These are phyloP conservation scores for Gandaritis pyraliata DNA, from an alignment of 2,888 invertebrate genomes.

Conservation along the genomic window DNA sequence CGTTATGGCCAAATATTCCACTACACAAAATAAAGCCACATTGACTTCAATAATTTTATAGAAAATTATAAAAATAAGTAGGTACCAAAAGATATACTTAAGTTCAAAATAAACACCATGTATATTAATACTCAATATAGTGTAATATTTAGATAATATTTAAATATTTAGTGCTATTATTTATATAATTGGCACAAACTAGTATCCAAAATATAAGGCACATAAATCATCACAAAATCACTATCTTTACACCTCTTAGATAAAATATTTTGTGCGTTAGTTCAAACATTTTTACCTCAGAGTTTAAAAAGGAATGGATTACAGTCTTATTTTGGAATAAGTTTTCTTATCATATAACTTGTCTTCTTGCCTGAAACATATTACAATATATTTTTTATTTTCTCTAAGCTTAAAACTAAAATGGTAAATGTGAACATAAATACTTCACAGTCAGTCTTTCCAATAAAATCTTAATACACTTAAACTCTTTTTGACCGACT, in stretches of 20 bases:
- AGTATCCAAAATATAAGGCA: slow-evolving; percentile 73
- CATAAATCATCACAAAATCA: slow-evolving; percentile 63
- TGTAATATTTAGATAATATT: no score
- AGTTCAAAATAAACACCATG: slow-evolving; percentile 14
- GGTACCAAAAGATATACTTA: slow-evolving; percentile 16
- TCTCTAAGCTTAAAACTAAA: slow-evolving; percentile 36
- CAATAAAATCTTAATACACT: slow-evolving; percentile 50
- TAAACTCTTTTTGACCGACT: slow-evolving; percentile 94
- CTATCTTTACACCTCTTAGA: not conserved
- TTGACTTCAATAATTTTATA: slow-evolving; percentile 10
- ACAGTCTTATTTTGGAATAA: slow-evolving; percentile 56
- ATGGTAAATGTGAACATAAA: slow-evolving; percentile 52
- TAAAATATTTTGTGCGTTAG: slow-evolving; percentile 42
- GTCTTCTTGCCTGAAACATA: not conserved
- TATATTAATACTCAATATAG: slow-evolving; percentile 31
- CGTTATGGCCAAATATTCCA: slow-evolving; percentile 55
- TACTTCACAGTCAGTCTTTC: slow-evolving; percentile 70
- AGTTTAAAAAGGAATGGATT: slow-evolving; percentile 62
- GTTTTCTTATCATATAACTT: slow-evolving; percentile 26
- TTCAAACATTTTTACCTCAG: not conserved
- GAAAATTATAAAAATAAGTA: slow-evolving; percentile 11
- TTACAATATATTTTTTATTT: slow-evolving; percentile 1
- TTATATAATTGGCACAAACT: slow-evolving; percentile 71
- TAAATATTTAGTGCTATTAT: slow-evolving; percentile 20
- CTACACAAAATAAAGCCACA: slow-evolving; percentile 29